These are phyloP conservation scores for Acomys russatus DNA, from an alignment of 2,797 vertebrate species.

Conservation along the genomic window DNA sequence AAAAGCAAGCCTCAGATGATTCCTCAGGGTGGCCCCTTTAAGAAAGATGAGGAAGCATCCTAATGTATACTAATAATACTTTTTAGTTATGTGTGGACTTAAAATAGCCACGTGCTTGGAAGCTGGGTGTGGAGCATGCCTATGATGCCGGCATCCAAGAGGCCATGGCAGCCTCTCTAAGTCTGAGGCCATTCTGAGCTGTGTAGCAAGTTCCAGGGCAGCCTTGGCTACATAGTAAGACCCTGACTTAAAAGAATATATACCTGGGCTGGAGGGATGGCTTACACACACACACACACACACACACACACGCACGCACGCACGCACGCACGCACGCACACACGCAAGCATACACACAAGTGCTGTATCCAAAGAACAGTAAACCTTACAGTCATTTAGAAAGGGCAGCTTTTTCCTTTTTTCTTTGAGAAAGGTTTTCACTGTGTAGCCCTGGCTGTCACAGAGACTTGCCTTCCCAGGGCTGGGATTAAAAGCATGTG, in stretches of 20 bases:
- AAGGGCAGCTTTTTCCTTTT: neutral
- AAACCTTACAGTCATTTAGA: constrained; percentile 32
- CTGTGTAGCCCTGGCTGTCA: neutral
- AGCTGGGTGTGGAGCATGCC: neutral
- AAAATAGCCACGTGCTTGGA: constrained; percentile 31
- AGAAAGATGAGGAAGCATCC: constrained; percentile 26
- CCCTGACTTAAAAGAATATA: neutral
- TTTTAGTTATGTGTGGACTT: constrained; percentile 28
- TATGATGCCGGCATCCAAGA: neutral
- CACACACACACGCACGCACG: neutral
- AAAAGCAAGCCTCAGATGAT: neutral
- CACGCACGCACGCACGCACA: neutral
- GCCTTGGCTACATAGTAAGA: neutral
- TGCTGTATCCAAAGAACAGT: constrained; percentile 33
- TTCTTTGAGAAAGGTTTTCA: neutral
- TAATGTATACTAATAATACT: neutral
- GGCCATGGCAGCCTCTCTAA: neutral
- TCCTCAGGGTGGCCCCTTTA: neutral
- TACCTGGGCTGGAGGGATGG: too few species aligned
- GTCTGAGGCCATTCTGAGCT: neutral
- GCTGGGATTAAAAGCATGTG: neutral
- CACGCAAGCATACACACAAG: neutral
- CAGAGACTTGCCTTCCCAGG: neutral
- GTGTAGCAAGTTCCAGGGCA: neutral
- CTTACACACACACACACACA: neutral